These are phyloP conservation scores for Anhinga rufa DNA, from an alignment of 2,113 vertebrate genomes.

Conservation along the genomic window DNA sequence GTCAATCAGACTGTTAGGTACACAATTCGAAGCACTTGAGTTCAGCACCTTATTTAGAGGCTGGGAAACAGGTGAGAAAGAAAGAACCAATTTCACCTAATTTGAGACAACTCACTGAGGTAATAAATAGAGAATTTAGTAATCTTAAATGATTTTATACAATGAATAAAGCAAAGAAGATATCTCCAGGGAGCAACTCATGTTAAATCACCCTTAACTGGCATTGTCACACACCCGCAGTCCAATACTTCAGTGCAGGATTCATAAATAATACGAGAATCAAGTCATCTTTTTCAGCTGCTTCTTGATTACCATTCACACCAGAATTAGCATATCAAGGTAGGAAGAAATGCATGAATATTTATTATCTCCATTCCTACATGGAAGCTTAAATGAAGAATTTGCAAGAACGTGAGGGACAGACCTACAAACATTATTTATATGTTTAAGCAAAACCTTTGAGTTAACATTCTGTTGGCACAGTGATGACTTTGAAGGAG, in stretches of 20 bases:
- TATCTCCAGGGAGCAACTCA: not conserved
- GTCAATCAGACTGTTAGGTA: not conserved
- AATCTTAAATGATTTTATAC: not conserved
- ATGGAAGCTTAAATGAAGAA: slow-evolving; percentile 61
- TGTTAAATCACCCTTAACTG: slow-evolving; percentile 25
- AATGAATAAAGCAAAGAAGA: not conserved
- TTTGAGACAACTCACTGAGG: not conserved
- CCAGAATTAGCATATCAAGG: slow-evolving; percentile 72
- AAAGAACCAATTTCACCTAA: not conserved
- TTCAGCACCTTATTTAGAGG: not conserved
- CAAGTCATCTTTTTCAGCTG: slow-evolving; percentile 50
- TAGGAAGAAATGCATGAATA: slow-evolving; percentile 73
- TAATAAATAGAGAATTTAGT: slow-evolving; percentile 3
- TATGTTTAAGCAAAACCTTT: not conserved
- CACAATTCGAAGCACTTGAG: not conserved
- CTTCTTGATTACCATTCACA: slow-evolving; percentile 65
- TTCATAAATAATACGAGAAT: slow-evolving; percentile 73
- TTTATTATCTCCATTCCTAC: slow-evolving; percentile 61
- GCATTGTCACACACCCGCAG: slow-evolving; percentile 31
- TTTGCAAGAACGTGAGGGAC: slow-evolving; percentile 65
- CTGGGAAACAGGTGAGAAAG: not conserved
- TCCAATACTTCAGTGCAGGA: slow-evolving; percentile 47
- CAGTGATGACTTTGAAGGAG: slow-evolving; percentile 2
- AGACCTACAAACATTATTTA: slow-evolving; percentile 62
- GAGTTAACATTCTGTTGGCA: not conserved